Percentiles rank a stretch among this genome's conserved stretches.
phyloP scores from a whole-genome alignment of 2,797 vertebrate genomes.

The Syngnathus acus region DNA sequence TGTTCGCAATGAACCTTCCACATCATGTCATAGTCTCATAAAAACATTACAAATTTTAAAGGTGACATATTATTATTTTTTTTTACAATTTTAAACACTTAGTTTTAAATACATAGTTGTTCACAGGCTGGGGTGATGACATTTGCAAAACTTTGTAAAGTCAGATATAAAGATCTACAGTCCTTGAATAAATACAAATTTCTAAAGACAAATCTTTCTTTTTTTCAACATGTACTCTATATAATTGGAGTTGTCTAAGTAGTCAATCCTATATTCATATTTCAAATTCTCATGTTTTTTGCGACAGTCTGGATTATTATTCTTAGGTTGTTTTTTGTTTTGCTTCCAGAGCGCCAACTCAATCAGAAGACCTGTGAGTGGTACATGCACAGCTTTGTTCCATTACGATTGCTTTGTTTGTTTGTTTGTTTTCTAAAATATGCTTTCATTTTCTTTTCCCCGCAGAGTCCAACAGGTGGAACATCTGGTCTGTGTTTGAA shows the following conservation, averaged over 20 bases:
- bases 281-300: not conserved
- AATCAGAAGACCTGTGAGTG: conserved; percentile 86
- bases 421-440: not conserved
- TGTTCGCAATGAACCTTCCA: too few species aligned
- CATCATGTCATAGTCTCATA: not conserved
- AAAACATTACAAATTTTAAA: not conserved
- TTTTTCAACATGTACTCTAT: not conserved
- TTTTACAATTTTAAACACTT: not conserved
- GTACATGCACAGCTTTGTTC: not conserved
- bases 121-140: not conserved
- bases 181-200: not conserved
- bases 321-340: conserved; percentile 8
- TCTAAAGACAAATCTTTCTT: not conserved
- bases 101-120: not conserved
- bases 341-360: conserved; percentile 87
- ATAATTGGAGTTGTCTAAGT: not conserved
- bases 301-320: not conserved
- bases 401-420: not conserved
- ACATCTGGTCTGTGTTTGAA: conserved; percentile 93
- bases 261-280: not conserved
- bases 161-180: not conserved
- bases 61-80: not conserved
- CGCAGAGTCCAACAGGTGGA: conserved; percentile 79
- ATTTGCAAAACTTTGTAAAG: too few species aligned
- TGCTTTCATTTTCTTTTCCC: conserved; percentile 6